Conservation (phyloP, 2,888 invertebrate species). For the Lucinisca nassula region DNA sequence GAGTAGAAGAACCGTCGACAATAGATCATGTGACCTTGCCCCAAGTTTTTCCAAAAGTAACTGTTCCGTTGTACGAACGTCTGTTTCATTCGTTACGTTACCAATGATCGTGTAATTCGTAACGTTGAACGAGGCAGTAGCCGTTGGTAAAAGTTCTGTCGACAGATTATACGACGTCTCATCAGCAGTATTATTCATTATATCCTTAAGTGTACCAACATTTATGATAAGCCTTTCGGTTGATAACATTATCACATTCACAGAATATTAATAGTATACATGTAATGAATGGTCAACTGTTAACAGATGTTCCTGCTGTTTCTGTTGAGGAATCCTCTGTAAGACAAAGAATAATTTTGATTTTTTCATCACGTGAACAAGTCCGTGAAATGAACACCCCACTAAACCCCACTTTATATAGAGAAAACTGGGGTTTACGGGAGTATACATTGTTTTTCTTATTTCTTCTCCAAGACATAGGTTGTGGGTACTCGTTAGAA, state of each 20-base stretch:
- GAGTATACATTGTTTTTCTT: too few relatives aligned
- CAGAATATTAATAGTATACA: too few relatives aligned
- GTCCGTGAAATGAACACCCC: too few relatives aligned
- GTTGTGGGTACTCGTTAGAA: too few relatives aligned
- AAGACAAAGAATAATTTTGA: too few relatives aligned
- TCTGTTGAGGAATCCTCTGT: too few relatives aligned
- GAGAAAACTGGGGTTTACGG: too few relatives aligned
- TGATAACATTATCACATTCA: not conserved
- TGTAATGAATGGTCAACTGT: too few relatives aligned
- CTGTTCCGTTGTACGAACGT: constrained; percentile 20
- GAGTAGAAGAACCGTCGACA: constrained; percentile 56
- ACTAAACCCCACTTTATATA: too few relatives aligned
- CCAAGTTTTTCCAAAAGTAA: constrained; percentile 59
- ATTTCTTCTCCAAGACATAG: too few relatives aligned
- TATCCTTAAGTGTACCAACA: not conserved
- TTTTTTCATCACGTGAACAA: too few relatives aligned
- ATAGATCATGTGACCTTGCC: constrained; percentile 56
- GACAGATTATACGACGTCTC: not conserved
- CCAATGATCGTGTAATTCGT: not conserved
- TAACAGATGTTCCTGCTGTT: too few relatives aligned
- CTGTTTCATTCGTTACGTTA: constrained; percentile 24
- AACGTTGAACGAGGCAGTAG: not conserved
- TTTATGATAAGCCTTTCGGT: not conserved
- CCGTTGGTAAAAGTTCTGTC: not conserved
- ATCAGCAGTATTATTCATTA: not conserved